Evolutionary conservation across 2,888 invertebrate species (phyloP), one percentile per base, ranked within the genome.

Genomic region (Eupithecia abbreviata): DNA sequence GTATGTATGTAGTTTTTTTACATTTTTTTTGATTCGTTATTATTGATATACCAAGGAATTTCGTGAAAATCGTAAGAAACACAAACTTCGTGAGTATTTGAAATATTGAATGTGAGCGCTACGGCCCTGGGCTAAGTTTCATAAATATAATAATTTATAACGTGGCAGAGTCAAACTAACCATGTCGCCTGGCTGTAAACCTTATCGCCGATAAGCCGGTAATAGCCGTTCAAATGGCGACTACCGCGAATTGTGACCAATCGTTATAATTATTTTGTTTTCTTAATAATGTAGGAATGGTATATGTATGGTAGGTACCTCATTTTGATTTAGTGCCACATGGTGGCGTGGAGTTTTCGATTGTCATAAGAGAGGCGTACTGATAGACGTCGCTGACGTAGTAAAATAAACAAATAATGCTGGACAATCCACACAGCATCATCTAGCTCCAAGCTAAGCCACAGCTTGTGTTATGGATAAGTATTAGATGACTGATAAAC

Each of bases 131-230:
- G 18, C 69, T 18, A 45, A 18, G 69, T 47, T 69, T 47, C 69
- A 69, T 69, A 69, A 43, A 18, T 69, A 93, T 91, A 91, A 92
- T 92, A 93, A 93, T 93, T 93, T 78, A 90, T 92, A 88, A 93
- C 92, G 92, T 90, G 90, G 91, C 91, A 90, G 88, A 85, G 80
- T 91, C 91, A 92, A 95, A 95, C 94, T 94, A 94, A 94, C 94
- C 94, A 91, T 93, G 89, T 91, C 93, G 93, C 77, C 82, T 84
- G 84, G 90, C 92, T 90, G 88, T 94, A 90, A 94, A 93, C 84
- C 90, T 93, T 94, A 95, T 94, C 94, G 90, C 84, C 87, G 86
- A 86, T 83, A 86, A 87, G 87, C 83, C 90, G 91, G 92, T 92
- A 93, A 93, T 92, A 87, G 92, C 83, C 83, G 87, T 88, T 88